Percentiles rank a stretch among this genome's conserved stretches.
Evolutionary conservation across 2,797 vertebrate species (phyloP).

Genomic region (Agapornis canus): DNA sequence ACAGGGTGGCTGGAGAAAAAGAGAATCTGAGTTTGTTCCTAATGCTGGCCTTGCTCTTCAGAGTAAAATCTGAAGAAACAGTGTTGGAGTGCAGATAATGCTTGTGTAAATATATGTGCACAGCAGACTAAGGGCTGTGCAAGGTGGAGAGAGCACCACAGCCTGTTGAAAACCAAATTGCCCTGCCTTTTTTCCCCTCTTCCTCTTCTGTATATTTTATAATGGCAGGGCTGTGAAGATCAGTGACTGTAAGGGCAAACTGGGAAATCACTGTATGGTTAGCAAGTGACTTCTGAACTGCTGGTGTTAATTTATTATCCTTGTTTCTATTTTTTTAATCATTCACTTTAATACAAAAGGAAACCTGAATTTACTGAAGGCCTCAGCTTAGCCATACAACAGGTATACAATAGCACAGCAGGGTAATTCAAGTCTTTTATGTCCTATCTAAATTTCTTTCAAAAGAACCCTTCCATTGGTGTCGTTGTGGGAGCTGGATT

Average conservation of each 20-base stretch:
- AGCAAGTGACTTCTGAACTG: background rate
- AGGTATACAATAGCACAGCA: background rate
- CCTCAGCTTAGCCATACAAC: background rate
- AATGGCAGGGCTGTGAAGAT: background rate
- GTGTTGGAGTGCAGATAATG: background rate
- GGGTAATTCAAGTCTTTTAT: background rate
- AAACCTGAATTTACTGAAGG: background rate
- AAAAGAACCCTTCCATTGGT: background rate
- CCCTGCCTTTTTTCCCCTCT: background rate
- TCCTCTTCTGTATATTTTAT: background rate
- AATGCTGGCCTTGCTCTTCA: background rate
- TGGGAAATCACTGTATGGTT: background rate
- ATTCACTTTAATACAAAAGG: background rate
- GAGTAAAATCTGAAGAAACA: background rate
- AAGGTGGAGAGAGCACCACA: fast-evolving
- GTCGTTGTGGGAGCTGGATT: background rate
- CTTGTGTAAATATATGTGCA: background rate
- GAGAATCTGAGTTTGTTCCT: background rate
- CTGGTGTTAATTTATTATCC: background rate
- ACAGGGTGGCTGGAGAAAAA: background rate
- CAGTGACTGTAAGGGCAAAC: background rate
- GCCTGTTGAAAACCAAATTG: fast-evolving
- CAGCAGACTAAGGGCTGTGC: background rate
- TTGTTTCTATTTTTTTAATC: background rate
- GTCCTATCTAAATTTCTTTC: background rate